Conservation (phyloP, 1,140 invertebrate species). For the Halesus radiatus region DNA sequence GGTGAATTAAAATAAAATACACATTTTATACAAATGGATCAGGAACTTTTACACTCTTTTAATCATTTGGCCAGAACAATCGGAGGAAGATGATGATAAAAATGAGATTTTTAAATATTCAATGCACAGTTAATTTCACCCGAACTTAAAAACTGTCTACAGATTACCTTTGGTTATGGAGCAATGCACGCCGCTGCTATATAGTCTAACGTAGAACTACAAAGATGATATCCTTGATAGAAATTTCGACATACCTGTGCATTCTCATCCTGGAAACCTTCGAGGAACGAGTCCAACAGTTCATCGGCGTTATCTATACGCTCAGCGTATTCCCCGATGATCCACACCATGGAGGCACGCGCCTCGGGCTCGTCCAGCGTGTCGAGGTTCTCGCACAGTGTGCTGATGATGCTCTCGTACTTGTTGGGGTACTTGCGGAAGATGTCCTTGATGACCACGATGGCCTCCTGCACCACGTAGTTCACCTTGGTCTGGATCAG, state of each 20-base stretch:
- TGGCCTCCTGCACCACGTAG: constrained; percentile 99
- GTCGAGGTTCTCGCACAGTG: constrained; percentile 98
- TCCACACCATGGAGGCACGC: constrained; percentile 99
- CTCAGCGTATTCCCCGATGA: constrained; percentile 99
- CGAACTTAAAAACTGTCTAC: too few species aligned
- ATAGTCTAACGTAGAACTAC: too few species aligned
- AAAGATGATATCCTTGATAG: too few species aligned
- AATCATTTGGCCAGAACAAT: too few species aligned
- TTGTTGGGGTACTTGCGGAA: constrained; percentile 99
- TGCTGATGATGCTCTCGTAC: constrained; percentile 99
- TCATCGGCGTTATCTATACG: constrained; percentile 99
- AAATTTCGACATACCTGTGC: constrained; percentile 78
- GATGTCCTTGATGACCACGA: constrained; percentile 99
- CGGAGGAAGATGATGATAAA: too few species aligned
- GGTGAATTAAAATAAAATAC: too few species aligned
- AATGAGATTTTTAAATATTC: too few species aligned
- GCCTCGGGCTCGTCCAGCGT: constrained; percentile 99
- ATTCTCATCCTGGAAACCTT: constrained; percentile 99
- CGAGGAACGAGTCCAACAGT: constrained; percentile 96
- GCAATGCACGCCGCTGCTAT: too few species aligned
- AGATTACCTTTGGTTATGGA: too few species aligned
- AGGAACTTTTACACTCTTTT: too few species aligned
- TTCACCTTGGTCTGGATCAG: constrained; percentile 99
- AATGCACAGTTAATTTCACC: too few species aligned
- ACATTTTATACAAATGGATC: too few species aligned